These are phyloP conservation scores for Catalaphyllia jardinei DNA, from an alignment of 64 coral and sea anemone species.

Conservation along the genomic window DNA sequence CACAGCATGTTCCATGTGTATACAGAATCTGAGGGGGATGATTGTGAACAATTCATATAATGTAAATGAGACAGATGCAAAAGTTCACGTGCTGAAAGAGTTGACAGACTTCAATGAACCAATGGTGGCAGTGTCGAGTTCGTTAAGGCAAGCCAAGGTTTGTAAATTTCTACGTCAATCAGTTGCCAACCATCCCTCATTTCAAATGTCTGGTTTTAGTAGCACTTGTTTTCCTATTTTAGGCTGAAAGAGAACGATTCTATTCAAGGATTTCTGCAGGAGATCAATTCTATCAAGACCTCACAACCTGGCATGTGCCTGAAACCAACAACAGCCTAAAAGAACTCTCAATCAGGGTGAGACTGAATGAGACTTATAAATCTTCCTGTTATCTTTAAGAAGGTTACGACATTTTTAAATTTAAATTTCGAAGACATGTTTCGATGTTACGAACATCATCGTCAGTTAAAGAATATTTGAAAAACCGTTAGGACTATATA, in stretches of 20 bases:
- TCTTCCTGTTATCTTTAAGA: too few species aligned
- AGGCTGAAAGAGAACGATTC: constrained; percentile 11
- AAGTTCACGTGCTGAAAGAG: background rate
- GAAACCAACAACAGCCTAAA: background rate
- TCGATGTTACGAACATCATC: too few species aligned
- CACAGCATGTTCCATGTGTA: constrained; percentile 27
- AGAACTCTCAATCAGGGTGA: background rate
- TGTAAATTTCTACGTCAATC: background rate
- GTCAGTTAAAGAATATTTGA: too few species aligned
- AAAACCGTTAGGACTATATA: too few species aligned
- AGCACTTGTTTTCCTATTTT: background rate
- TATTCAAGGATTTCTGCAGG: background rate
- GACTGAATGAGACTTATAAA: too few species aligned
- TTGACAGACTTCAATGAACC: constrained; percentile 25
- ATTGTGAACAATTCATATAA: background rate
- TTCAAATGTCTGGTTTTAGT: background rate
- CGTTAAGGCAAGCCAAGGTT: constrained; percentile 12
- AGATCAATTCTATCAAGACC: background rate
- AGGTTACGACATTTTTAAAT: too few species aligned
- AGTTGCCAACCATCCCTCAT: background rate
- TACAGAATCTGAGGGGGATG: background rate
- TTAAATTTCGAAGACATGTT: too few species aligned
- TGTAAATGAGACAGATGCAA: background rate
- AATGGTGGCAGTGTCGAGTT: background rate
- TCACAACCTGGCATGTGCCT: background rate